These are phyloP conservation scores for Drosophila kohkoa DNA, from an alignment of 1,140 invertebrate species.

Conservation along the genomic window DNA sequence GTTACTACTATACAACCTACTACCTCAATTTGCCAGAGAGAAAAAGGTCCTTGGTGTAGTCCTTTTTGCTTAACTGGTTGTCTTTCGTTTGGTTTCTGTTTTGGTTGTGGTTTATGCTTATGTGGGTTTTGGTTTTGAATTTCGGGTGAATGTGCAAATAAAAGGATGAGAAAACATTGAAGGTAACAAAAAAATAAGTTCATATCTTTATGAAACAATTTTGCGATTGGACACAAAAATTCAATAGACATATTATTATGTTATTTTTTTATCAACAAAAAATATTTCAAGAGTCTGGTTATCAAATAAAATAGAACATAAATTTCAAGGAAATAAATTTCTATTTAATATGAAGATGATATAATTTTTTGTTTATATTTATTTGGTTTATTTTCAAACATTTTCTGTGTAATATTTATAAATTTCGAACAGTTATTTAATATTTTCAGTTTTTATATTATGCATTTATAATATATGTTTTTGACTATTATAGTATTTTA, in stretches of 20 bases:
- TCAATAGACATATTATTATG: not conserved
- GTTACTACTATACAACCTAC: conserved; percentile 85
- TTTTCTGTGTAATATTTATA: not conserved
- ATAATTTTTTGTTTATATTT: conserved; percentile 7
- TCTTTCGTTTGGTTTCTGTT: conserved; percentile 19
- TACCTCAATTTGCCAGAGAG: conserved; percentile 85
- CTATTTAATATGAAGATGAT: not conserved
- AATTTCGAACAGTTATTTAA: too few species aligned
- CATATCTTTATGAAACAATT: too few species aligned
- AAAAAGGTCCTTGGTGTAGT: conserved; percentile 80
- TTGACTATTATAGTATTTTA: too few species aligned
- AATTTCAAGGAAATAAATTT: not conserved
- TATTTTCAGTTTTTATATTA: too few species aligned
- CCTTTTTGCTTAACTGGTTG: conserved; percentile 66
- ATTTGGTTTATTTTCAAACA: not conserved
- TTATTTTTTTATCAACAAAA: not conserved
- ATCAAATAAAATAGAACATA: too few species aligned
- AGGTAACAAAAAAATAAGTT: not conserved
- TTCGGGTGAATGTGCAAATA: not conserved
- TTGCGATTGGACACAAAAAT: too few species aligned
- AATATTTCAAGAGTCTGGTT: too few species aligned
- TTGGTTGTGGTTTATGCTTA: conserved; percentile 21
- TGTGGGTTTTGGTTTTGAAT: conserved; percentile 26
- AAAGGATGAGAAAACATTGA: not conserved
- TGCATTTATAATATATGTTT: too few species aligned